phyloP scores from a whole-genome alignment of 2,888 invertebrate genomes.

The Dromius quadrimaculatus region DNA sequence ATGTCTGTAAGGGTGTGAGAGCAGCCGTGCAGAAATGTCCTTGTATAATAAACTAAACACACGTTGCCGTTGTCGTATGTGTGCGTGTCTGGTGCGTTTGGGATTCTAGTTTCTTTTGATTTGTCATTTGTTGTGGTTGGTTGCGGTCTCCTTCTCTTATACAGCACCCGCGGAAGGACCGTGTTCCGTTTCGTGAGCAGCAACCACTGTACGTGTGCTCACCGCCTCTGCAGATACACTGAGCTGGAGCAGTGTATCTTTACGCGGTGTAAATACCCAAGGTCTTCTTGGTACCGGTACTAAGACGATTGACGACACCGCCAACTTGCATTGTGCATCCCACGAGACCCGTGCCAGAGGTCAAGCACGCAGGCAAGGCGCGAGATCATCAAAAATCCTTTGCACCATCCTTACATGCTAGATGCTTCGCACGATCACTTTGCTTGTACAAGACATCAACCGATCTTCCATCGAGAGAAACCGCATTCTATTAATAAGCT shows the following conservation, averaged over 20 bases:
- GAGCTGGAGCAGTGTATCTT: constrained; percentile 54
- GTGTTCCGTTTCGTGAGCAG: constrained; percentile 67
- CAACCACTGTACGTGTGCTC: constrained; percentile 69
- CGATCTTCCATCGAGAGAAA: too few relatives aligned
- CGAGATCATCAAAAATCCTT: constrained; percentile 1
- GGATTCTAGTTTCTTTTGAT: constrained; percentile 55
- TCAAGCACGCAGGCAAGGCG: constrained; percentile 48
- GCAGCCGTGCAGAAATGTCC: not conserved
- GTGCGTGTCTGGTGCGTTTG: constrained; percentile 1
- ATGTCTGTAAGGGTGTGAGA: not conserved
- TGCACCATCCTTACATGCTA: not conserved
- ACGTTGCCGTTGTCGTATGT: constrained; percentile 12
- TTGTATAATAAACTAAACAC: not conserved
- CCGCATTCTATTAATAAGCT: too few relatives aligned
- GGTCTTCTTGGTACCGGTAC: constrained; percentile 14
- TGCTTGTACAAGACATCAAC: constrained; percentile 28
- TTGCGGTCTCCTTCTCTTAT: constrained; percentile 84
- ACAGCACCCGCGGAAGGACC: constrained; percentile 87
- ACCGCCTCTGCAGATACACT: constrained; percentile 72
- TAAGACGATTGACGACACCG: constrained; percentile 30
- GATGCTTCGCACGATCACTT: constrained; percentile 6
- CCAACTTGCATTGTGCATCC: constrained; percentile 50
- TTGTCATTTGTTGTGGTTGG: constrained; percentile 65
- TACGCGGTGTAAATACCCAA: constrained; percentile 22
- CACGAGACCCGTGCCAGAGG: constrained; percentile 49